Percentiles rank a stretch among this genome's conserved stretches.
Evolutionary conservation across 2,888 invertebrate species (phyloP).

Genomic region (Sinodicranocentrus sp.): DNA sequence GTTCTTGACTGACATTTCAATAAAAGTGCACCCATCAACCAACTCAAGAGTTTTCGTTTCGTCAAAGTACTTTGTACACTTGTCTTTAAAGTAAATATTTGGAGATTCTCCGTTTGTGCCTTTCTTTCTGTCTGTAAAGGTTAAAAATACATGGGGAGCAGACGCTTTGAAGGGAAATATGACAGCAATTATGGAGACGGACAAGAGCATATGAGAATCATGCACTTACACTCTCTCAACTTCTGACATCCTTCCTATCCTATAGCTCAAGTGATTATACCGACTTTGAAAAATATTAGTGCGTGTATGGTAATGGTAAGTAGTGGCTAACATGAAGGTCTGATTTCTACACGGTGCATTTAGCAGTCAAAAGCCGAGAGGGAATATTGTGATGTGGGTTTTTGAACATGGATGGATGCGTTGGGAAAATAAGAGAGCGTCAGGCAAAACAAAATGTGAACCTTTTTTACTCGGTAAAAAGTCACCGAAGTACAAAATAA

Average conservation of each 20-base stretch:
- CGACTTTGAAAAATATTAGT: no score
- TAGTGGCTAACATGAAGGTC: background rate
- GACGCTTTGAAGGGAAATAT: background rate
- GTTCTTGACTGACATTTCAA: no score
- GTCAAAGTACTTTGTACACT: background rate
- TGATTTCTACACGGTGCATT: background rate
- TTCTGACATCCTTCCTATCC: no score
- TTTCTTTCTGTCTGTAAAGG: background rate
- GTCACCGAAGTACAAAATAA: background rate
- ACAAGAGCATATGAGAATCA: background rate
- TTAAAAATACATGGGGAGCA: slow-evolving; percentile 1
- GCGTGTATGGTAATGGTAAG: background rate
- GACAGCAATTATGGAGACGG: background rate
- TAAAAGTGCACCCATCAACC: no score
- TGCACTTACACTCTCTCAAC: background rate
- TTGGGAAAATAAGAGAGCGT: background rate
- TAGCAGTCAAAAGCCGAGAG: slow-evolving; percentile 14
- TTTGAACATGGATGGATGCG: background rate
- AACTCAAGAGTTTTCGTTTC: no score
- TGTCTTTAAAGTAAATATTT: slow-evolving; percentile 2
- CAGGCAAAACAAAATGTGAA: background rate
- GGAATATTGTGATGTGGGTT: background rate
- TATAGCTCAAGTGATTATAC: no score
- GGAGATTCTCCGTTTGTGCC: background rate
- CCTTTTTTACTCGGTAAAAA: background rate